Evolutionary conservation across 1,140 invertebrate genomes (phyloP), one percentile per base, ranked within the genome.

Genomic region (Achatina immaculata): DNA sequence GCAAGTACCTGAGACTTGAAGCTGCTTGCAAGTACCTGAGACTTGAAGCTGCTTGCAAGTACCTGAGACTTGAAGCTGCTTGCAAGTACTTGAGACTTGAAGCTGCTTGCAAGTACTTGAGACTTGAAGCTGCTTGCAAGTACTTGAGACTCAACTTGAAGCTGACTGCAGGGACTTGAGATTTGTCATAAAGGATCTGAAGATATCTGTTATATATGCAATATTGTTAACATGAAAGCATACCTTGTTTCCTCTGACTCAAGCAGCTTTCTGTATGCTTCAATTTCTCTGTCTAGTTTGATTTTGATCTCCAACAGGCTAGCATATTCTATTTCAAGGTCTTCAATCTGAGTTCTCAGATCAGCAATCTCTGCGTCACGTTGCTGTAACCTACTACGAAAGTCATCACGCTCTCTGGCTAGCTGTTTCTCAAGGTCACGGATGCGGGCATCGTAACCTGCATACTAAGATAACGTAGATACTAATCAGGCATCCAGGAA

Each of bases 231-330:
- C 24, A 14, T 31, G 3, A 62, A 31, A 6, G 16, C 58, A 78
- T 82, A 94, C 94, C 94, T 93, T 0, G 93, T 92, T 88, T 96
- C 95, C 91, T 96, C 95, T 42, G 93, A 93, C 90, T 96, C 95
- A 68, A 96, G 90, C 62, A 99, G 92, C 89, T 98, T 97, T 82
- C 97, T 94, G 92, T 99, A 99, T 65, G 97, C 96, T 28, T 96
- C 95, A 82, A 99, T 98, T 93, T 99, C 98, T 88, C 96, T 93
- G 91, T 99, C 98, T 68, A 99, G 92, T 45, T 96, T 96, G 19
- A 98, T 91, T 92, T 98, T 99, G 88, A 98, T 96, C 89, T 99
- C 98, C 95, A 99, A 96, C 45, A 99, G 94, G 89, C 98, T 97
- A 89, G 97, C 96, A 91, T 99, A 99, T 89, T 99, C 98, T 86